These are phyloP conservation scores for Girardinichthys multiradiatus DNA, from an alignment of 2,113 vertebrate genomes.

Conservation along the genomic window DNA sequence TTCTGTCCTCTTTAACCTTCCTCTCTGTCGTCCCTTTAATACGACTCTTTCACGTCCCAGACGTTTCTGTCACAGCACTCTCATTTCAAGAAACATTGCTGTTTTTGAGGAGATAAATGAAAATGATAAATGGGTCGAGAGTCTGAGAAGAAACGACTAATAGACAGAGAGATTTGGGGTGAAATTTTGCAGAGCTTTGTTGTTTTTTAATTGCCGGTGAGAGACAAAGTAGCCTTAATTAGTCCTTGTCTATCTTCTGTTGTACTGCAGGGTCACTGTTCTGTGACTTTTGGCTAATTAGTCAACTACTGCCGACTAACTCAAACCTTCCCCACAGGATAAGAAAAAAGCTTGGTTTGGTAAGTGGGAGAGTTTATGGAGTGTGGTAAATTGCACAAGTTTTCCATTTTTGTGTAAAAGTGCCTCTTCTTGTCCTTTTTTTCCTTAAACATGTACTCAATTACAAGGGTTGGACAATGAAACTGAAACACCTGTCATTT, in stretches of 20 bases:
- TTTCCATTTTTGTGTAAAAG: slow-evolving; percentile 54
- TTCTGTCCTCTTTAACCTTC: slow-evolving; percentile 29
- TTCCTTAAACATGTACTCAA: background rate
- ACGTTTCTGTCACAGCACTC: slow-evolving; percentile 15
- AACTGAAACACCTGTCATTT: too few species aligned
- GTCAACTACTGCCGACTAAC: slow-evolving; percentile 56
- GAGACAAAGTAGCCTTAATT: slow-evolving; percentile 72
- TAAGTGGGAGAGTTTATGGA: slow-evolving; percentile 31
- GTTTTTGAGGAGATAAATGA: slow-evolving; percentile 58
- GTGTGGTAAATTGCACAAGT: slow-evolving; percentile 51
- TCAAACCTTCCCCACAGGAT: slow-evolving; percentile 48
- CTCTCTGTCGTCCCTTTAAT: slow-evolving; percentile 15
- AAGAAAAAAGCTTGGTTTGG: slow-evolving; percentile 20
- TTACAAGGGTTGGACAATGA: too few species aligned
- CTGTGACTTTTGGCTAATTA: slow-evolving; percentile 73
- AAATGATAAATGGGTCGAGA: slow-evolving; percentile 56
- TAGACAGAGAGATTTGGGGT: slow-evolving; percentile 52
- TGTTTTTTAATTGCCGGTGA: slow-evolving; percentile 77
- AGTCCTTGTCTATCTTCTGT: slow-evolving; percentile 65
- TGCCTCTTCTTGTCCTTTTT: slow-evolving; percentile 5
- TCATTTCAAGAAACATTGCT: slow-evolving; percentile 49
- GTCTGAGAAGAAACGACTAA: slow-evolving; percentile 44
- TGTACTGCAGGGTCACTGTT: slow-evolving; percentile 61
- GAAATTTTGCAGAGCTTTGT: slow-evolving; percentile 68
- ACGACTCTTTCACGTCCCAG: slow-evolving; percentile 10